phyloP scores from a whole-genome alignment of 2,797 vertebrate genomes.

The Pseudochaenichthys georgianus region DNA sequence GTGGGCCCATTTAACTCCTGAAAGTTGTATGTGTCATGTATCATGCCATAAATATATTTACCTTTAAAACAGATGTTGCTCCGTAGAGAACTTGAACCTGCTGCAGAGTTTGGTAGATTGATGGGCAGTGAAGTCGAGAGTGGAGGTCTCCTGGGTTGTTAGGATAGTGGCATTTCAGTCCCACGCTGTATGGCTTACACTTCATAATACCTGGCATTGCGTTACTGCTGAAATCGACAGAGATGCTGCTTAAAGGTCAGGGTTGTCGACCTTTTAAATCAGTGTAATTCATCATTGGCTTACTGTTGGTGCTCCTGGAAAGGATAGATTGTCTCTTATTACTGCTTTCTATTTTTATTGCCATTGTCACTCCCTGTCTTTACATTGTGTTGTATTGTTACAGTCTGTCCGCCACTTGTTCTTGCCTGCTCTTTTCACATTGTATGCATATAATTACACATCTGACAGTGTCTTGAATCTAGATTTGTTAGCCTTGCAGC shows the following conservation, averaged over 20 bases:
- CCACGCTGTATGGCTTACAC: background rate
- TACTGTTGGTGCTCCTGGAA: slow-evolving; percentile 18
- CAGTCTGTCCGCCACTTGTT: background rate
- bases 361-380: background rate
- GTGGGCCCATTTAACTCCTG: background rate
- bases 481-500: background rate
- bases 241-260: slow-evolving; percentile 34
- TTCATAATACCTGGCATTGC: background rate
- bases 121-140: rapidly evolving
- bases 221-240: background rate
- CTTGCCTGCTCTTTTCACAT: background rate
- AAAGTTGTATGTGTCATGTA: background rate
- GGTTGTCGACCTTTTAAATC: slow-evolving; percentile 25
- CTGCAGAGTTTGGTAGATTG: background rate
- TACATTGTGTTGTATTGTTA: slow-evolving; percentile 1
- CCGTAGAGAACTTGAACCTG: background rate
- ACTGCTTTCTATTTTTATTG: slow-evolving; percentile 29
- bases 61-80: background rate
- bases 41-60: background rate
- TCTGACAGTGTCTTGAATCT: background rate
- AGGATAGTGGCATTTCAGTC: background rate
- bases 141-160: background rate
- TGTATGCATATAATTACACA: background rate
- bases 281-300: background rate
- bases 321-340: slow-evolving; percentile 21